Conservation (phyloP, 2,797 vertebrate species). For the Gobionotothen gibberifrons region DNA sequence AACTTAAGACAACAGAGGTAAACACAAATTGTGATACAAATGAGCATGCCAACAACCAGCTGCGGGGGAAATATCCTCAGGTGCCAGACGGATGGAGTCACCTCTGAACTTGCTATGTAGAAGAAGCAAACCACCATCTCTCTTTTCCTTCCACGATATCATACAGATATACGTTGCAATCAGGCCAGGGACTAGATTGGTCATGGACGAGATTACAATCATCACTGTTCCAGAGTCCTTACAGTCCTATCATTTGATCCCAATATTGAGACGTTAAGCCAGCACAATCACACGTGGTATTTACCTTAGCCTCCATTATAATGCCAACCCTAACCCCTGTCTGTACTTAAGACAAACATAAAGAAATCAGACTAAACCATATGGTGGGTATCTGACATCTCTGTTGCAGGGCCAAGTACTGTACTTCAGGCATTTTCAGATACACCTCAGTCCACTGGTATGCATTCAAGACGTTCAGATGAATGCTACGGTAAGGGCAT, state of each 20-base stretch:
- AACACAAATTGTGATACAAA: constrained; percentile 66
- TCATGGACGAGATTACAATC: constrained; percentile 56
- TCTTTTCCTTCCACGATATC: constrained; percentile 31
- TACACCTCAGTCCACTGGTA: constrained; percentile 70
- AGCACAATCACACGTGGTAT: constrained; percentile 34
- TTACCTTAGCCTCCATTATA: constrained; percentile 45
- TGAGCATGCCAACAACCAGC: constrained; percentile 59
- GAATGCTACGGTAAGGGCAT: constrained; percentile 38
- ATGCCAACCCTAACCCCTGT: constrained; percentile 25
- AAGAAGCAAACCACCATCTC: constrained; percentile 40
- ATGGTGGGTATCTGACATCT: constrained; percentile 62
- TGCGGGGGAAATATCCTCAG: constrained; percentile 56
- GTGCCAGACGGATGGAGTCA: constrained; percentile 75
- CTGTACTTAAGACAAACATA: constrained; percentile 50
- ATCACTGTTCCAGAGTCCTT: constrained; percentile 37
- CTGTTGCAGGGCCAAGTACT: constrained; percentile 45
- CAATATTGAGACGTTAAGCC: constrained; percentile 27
- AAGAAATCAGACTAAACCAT: constrained; percentile 50
- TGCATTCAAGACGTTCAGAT: constrained; percentile 54
- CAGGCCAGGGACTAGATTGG: constrained; percentile 38
- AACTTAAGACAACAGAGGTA: constrained; percentile 74
- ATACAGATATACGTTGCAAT: constrained; percentile 52
- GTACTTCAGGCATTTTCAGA: constrained; percentile 60
- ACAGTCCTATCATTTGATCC: constrained; percentile 50
- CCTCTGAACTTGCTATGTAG: constrained; percentile 43